Base-by-base conservation (phyloP, 1,140 invertebrate species). In the Zaprionus capensis region DNA sequence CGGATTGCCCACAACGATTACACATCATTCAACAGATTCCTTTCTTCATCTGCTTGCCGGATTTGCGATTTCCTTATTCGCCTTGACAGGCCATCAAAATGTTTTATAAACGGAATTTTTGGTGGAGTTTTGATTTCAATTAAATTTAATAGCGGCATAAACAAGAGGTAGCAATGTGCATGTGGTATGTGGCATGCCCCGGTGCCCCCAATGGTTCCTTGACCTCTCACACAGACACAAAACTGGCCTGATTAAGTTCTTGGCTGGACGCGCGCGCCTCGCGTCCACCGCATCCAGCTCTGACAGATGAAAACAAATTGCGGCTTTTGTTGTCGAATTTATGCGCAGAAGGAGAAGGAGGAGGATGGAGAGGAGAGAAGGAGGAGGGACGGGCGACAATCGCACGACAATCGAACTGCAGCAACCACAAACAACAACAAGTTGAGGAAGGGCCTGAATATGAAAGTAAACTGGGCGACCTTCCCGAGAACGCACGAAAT, bases 381-480 rank as follows among this genome's bases (percentile, higher is more conserved):
- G 41, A 9, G n/a, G 2, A 61, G 64, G 57, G 65, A 74, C 65
- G 51, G 28, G 20, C 53, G 41, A 66, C 28, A 36, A 46, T 44
- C 26, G 62, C 24, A 57, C 63, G 34, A 57, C 65, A 57, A 26
- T 28, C 15, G 53, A 56, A 26, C 53, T 26, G 53, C 26, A 31
- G 24, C 53, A 31, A 9, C 22, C 0, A 3, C 34, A 15, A 14
- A 31, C 53, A 62, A 20, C 55, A 17, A 26, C 17, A 28, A 79
- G 84, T 7, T 9, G 41, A 46, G 41, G 41, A 46, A 46, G 41
- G 2, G 41, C 41, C 41, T 17, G 79, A 90, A 90, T 85, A 90
- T 90, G 85, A 90, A 90, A 90, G 85, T 90, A 85, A 91, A 86
- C 91, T 79, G 74, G 91, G 80, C 88, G 91, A 92, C 91, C 91